phyloP scores from a whole-genome alignment of 92 coral and sea anemone genomes.

The Actinernus sp. region DNA sequence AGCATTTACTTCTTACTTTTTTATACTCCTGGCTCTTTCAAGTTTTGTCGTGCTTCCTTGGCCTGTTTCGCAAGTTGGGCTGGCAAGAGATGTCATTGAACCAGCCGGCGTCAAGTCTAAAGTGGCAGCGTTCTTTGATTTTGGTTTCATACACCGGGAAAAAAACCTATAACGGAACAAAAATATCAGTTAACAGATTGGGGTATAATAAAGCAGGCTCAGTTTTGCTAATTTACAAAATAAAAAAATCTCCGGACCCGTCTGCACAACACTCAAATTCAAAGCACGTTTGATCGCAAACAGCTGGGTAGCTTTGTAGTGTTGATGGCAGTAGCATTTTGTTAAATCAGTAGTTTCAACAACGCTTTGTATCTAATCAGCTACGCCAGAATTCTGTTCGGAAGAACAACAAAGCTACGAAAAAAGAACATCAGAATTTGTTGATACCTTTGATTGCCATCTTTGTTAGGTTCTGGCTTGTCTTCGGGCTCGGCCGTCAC shows the following conservation, averaged over 20 bases:
- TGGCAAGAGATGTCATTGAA: conserved; percentile 25
- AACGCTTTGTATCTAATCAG: too few species aligned
- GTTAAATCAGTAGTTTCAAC: neutral
- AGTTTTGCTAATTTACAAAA: too few species aligned
- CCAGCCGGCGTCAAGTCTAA: conserved; percentile 30
- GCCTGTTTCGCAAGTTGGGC: conserved; percentile 14
- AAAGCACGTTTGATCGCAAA: neutral
- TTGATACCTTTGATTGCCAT: conserved; percentile 15
- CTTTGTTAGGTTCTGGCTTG: neutral
- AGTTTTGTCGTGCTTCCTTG: conserved; percentile 27
- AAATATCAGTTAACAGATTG: neutral
- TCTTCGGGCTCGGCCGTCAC: conserved; percentile 7
- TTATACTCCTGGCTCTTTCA: conserved; percentile 65
- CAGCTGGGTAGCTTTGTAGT: neutral
- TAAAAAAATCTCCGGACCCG: too few species aligned
- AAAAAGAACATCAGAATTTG: neutral
- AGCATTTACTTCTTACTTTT: conserved; percentile 54
- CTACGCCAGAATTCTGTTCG: too few species aligned
- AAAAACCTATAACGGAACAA: conserved; percentile 9
- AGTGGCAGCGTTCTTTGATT: conserved; percentile 6
- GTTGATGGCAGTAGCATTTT: neutral
- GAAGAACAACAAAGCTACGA: too few species aligned
- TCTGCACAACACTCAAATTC: neutral
- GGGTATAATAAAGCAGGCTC: too few species aligned
- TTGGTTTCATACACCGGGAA: conserved; percentile 26